Percentiles rank a stretch among this genome's conserved stretches.
phyloP scores from a whole-genome alignment of 2,113 vertebrate species.

The Asarcornis scutulata region DNA sequence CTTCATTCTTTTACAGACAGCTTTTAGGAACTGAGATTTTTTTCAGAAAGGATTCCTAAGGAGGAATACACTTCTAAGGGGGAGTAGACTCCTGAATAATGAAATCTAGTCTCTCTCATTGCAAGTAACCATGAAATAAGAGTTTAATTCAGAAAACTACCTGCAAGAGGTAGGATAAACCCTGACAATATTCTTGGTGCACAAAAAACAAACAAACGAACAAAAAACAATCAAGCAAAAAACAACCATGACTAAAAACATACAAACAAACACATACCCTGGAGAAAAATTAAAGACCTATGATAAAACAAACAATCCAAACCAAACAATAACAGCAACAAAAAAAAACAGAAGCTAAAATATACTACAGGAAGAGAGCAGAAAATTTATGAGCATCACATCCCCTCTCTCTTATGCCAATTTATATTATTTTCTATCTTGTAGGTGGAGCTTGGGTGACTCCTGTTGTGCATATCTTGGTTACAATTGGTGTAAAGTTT shows the following conservation, averaged over 20 bases:
- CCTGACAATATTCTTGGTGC: background rate
- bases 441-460: too few relatives aligned
- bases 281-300: background rate
- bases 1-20: background rate
- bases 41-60: background rate
- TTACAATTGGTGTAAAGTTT: too few relatives aligned
- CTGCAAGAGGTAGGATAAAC: background rate
- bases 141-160: background rate
- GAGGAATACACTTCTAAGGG: background rate
- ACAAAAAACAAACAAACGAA: background rate
- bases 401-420: too few relatives aligned
- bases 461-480: too few relatives aligned
- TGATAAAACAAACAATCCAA: background rate
- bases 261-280: background rate
- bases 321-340: too few relatives aligned
- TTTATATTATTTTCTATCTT: too few relatives aligned
- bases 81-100: background rate
- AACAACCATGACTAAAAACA: too few relatives aligned
- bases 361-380: background rate
- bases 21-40: background rate
- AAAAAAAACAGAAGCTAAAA: background rate
- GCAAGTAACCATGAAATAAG: background rate
- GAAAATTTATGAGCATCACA: background rate
- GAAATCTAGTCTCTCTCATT: background rate
- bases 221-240: too few relatives aligned